Base-by-base conservation (phyloP, 2,888 invertebrate species). In the Molorchus minor region DNA sequence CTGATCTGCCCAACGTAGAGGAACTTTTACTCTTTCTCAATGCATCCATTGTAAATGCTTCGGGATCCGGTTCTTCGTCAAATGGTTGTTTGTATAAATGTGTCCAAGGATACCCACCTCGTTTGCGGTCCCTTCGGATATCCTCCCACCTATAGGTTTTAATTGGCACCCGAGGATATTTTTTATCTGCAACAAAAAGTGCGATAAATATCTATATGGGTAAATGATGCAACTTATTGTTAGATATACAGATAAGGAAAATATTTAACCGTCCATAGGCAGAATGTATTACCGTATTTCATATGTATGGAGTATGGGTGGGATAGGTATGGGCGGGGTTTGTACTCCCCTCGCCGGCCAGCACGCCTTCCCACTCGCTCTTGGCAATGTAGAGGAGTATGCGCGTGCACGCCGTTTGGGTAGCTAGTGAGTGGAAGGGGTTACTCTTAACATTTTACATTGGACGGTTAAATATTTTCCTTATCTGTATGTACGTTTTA, bases 81-180 rank as follows among this genome's bases (percentile, higher is more conserved):
- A 68, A 86, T 75, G 78, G 85, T 79, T 78, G 84, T 77, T 91
- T 91, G 72, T 88, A 84, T 19, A 92, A 80, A 79, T 91, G 87
- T 10, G 92, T 92, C 91, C 92, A 92, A 68, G 92, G 92, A 76
- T 92, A 92, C 41, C 87, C 88, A 64, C 92, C 92, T 76, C 86
- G 84, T 71, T 86, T 84, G 80, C 87, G 87, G 69, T 88, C 85
- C 77, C 89, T 84, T 71, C 86, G 82, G 36, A 92, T 81, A 80
- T 92, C 92, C 81, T 92, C 92, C 92, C 92, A 92, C 82, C 87
- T 85, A 80, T 92, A 92, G 51, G 91, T 91, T 80, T 89, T 88
- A 72, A 89, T 83, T 62, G 91, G 91, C 72, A 89, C 84, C 66
- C 87, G 87, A 68, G 91, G 90, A 56, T 71, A 62, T 64, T 77